Evolutionary conservation across 2,888 invertebrate species (phyloP), one percentile per base, ranked within the genome.

Genomic region (Drosophila putrida): DNA sequence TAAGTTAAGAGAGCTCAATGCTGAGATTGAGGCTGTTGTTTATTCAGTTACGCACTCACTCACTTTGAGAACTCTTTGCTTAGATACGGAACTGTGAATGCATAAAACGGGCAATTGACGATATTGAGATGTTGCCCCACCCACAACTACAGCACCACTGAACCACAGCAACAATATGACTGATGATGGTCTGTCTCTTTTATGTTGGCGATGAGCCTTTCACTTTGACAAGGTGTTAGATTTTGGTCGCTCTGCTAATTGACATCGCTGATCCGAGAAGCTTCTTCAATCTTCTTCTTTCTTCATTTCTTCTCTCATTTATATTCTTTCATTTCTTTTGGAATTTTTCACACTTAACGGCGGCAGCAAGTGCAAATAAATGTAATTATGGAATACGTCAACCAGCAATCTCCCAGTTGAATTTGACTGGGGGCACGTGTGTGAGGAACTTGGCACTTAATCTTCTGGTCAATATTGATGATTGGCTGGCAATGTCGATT

Each of bases 151-250:
- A 38, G 31, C 13, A 15, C 4, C 46, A 33, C 10, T 6, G 28
- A 5, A 28, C 8, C 28, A 6, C 31, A 15, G 4, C 41, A 13
- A 0, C 11, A 47, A 4, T 4, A 31, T 28, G 28, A 20, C n/a
- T n/a, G 43, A 43, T 43, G 54, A 33, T n/a, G n/a, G 43, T 31
- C 54, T 35, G 33, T n/a, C 27, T 38, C 8, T 33, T 43, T 54
- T 9, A 13, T 9, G 35, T 28, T 11, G 35, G 39, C 46, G 36
- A 35, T 25, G 28, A 9, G 58, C 84, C 89, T 83, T 84, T 84
- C 83, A 88, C 83, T 84, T 83, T 65, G 81, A 80, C 78, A 76
- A 88, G 89, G 84, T 84, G 83, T 55, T 71, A 88, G 78, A 83
- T 88, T 88, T 76, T 59, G 27, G 63, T 65, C 54, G n/a, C 53